phyloP scores from a whole-genome alignment of 2,113 vertebrate species.

The Hyaena hyaena region DNA sequence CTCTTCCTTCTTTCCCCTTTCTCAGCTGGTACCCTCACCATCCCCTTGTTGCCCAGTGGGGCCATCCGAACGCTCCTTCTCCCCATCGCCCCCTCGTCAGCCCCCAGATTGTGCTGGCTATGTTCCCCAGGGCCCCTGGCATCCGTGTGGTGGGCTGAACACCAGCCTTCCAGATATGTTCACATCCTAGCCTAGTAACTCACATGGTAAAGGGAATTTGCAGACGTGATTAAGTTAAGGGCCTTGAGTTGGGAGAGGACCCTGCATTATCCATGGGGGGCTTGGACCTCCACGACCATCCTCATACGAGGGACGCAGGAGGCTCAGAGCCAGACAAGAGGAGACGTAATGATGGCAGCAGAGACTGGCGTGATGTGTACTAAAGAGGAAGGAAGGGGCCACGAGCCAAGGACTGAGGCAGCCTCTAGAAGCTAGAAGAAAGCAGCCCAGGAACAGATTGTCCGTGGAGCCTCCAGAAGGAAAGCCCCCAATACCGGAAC shows the following conservation, averaged over 20 bases:
- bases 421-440: background rate
- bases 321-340: background rate
- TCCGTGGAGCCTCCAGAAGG: background rate
- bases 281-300: background rate
- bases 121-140: background rate
- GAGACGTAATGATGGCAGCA: background rate
- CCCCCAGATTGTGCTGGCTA: background rate
- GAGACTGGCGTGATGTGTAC: rapidly evolving
- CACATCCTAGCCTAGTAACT: background rate
- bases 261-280: background rate
- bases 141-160: background rate
- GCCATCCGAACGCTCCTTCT: background rate
- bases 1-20: background rate
- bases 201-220: background rate
- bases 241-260: background rate
- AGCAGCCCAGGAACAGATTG: too few species aligned
- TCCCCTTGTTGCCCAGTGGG: background rate
- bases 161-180: background rate
- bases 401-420: background rate
- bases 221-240: background rate
- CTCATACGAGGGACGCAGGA: background rate
- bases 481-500: background rate
- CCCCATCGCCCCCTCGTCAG: too few species aligned
- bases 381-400: background rate
- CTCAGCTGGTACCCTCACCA: background rate